Evolutionary conservation across 2,797 vertebrate species (phyloP).

Genomic region (Lerista edwardsae): DNA sequence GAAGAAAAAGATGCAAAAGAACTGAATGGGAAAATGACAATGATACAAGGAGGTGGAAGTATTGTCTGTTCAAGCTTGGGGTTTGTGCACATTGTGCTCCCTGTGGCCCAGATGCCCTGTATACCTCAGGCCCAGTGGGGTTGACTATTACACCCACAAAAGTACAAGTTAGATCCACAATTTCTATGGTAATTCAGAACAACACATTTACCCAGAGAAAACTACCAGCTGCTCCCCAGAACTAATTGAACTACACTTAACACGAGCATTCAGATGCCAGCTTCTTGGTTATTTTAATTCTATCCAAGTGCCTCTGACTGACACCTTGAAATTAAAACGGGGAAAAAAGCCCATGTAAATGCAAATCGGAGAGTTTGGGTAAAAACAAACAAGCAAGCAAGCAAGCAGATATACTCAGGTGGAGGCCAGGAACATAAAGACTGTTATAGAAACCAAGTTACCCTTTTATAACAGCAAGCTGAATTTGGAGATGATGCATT

Average conservation of each 20-base stretch:
- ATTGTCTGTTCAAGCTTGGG: too few relatives aligned
- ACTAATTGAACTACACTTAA: conserved; percentile 27
- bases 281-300: not conserved
- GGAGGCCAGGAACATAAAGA: not conserved
- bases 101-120: not conserved
- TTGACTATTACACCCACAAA: not conserved
- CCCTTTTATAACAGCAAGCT: conserved; percentile 9
- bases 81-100: too few relatives aligned
- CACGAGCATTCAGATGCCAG: not conserved
- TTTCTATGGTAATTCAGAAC: conserved; percentile 21
- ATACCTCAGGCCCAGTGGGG: not conserved
- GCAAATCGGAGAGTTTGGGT: not conserved
- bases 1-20: too few relatives aligned
- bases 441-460: not conserved
- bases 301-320: not conserved
- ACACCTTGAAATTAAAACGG: conserved; percentile 3
- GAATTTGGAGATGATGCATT: not conserved
- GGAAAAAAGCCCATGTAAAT: not conserved
- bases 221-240: conserved; percentile 29
- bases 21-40: too few relatives aligned
- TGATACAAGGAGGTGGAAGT: too few relatives aligned
- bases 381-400: not conserved
- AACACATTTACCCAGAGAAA: conserved; percentile 29
- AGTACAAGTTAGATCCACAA: not conserved
- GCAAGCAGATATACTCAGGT: not conserved